phyloP scores from a whole-genome alignment of 2,888 invertebrate species.

The Dryadula phaetusa region DNA sequence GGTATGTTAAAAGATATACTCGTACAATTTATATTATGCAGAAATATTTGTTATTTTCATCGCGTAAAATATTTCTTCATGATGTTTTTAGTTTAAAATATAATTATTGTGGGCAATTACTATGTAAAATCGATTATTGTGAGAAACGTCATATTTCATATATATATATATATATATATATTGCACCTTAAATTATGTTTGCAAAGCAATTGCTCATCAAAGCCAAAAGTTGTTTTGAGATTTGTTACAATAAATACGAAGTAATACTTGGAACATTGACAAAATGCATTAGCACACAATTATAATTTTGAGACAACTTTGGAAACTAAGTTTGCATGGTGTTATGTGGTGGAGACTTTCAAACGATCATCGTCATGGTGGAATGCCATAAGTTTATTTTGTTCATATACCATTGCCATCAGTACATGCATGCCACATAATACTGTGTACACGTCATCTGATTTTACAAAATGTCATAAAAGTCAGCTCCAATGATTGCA shows the following conservation, averaged over 20 bases:
- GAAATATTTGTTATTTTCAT: slow-evolving; percentile 67
- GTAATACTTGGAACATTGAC: slow-evolving; percentile 25
- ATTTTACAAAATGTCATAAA: slow-evolving; percentile 70
- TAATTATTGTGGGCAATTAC: slow-evolving; percentile 51
- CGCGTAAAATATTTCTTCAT: slow-evolving; percentile 75
- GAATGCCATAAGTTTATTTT: slow-evolving; percentile 39
- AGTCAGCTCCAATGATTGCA: slow-evolving; percentile 75
- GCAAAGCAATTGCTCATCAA: slow-evolving; percentile 46
- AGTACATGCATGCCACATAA: slow-evolving; percentile 78
- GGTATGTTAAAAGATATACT: slow-evolving; percentile 65
- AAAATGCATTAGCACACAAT: slow-evolving; percentile 15
- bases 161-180: no score
- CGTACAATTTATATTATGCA: slow-evolving; percentile 67
- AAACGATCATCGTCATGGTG: slow-evolving; percentile 38
- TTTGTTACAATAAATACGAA: slow-evolving; percentile 28
- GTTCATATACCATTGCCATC: slow-evolving; percentile 47
- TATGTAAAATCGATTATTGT: slow-evolving; percentile 45
- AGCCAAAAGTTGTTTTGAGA: slow-evolving; percentile 45
- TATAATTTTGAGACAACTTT: slow-evolving; percentile 42
- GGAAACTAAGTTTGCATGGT: slow-evolving; percentile 65
- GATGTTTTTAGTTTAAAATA: slow-evolving; percentile 53
- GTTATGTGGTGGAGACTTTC: slow-evolving; percentile 73
- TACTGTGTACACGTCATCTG: slow-evolving; percentile 71
- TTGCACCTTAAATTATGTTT: neutral
- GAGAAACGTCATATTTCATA: neutral